These are phyloP conservation scores for Bombus polaris DNA, from an alignment of 1,140 invertebrate genomes.

Conservation along the genomic window DNA sequence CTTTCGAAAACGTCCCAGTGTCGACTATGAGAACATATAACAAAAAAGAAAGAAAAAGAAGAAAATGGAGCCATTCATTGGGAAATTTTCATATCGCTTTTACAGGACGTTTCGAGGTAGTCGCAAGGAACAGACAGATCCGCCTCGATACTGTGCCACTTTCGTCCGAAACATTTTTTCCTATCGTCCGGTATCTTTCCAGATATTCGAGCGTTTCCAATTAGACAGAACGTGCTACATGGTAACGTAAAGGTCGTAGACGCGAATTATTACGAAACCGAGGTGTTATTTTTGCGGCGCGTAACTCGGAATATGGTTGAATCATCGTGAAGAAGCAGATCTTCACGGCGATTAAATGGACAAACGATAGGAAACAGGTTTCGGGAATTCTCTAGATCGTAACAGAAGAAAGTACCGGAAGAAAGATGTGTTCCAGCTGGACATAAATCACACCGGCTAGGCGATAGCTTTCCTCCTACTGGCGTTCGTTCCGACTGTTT, in stretches of 20 bases:
- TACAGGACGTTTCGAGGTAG: too few relatives aligned
- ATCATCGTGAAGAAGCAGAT: not conserved
- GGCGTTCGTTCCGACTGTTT: not conserved
- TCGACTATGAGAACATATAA: too few relatives aligned
- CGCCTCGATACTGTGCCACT: too few relatives aligned
- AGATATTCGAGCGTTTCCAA: too few relatives aligned
- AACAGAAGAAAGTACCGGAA: not conserved
- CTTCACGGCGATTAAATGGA: not conserved
- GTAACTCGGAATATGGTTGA: not conserved
- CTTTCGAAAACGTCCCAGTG: too few relatives aligned
- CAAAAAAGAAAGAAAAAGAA: too few relatives aligned
- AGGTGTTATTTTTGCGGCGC: not conserved
- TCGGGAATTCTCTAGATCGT: not conserved
- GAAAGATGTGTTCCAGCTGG: not conserved
- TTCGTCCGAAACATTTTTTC: too few relatives aligned
- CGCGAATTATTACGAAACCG: not conserved
- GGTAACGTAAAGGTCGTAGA: not conserved
- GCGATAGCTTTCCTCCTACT: not conserved
- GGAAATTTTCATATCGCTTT: too few relatives aligned
- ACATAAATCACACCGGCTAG: slow-evolving; percentile 1
- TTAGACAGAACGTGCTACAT: too few relatives aligned
- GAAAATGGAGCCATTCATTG: too few relatives aligned
- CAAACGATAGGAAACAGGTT: slow-evolving; percentile 1
- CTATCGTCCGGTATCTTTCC: too few relatives aligned
- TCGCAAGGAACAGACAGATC: too few relatives aligned